Evolutionary conservation across 2,797 vertebrate genomes (phyloP).

Genomic region (Trichosurus vulpecula): DNA sequence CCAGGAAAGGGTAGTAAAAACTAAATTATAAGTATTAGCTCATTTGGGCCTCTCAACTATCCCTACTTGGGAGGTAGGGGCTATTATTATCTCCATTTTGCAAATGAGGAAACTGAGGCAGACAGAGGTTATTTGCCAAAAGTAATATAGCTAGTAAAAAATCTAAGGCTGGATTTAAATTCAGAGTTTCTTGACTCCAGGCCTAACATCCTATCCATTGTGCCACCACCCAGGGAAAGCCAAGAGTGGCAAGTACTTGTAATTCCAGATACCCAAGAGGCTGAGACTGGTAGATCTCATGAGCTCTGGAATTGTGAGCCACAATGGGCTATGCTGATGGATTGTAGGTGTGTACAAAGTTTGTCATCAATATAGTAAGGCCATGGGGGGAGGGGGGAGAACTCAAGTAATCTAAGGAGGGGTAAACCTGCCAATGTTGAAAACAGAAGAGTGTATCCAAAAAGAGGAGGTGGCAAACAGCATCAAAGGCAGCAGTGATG

Average conservation of each 20-base stretch:
- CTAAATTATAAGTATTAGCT: neutral
- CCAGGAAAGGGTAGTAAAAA: neutral
- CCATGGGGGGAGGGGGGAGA: neutral
- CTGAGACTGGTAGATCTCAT: neutral
- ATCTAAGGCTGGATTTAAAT: neutral
- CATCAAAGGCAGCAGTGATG: neutral
- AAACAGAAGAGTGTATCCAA: neutral
- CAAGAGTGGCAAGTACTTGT: neutral
- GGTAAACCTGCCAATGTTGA: neutral
- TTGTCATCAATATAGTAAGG: neutral
- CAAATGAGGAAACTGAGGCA: neutral
- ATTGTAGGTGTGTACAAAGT: neutral
- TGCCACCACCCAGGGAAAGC: neutral
- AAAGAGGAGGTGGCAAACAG: neutral
- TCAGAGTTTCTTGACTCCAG: neutral
- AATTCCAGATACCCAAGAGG: neutral
- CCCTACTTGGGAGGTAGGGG: neutral
- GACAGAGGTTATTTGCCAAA: neutral
- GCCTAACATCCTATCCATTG: neutral
- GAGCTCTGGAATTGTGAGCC: neutral
- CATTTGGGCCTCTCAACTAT: neutral
- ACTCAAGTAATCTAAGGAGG: neutral
- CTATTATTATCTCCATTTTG: neutral
- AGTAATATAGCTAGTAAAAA: neutral
- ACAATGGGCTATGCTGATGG: neutral